Conservation (phyloP, 2,113 vertebrate species). For the Microcebus ravelobensis region DNA sequence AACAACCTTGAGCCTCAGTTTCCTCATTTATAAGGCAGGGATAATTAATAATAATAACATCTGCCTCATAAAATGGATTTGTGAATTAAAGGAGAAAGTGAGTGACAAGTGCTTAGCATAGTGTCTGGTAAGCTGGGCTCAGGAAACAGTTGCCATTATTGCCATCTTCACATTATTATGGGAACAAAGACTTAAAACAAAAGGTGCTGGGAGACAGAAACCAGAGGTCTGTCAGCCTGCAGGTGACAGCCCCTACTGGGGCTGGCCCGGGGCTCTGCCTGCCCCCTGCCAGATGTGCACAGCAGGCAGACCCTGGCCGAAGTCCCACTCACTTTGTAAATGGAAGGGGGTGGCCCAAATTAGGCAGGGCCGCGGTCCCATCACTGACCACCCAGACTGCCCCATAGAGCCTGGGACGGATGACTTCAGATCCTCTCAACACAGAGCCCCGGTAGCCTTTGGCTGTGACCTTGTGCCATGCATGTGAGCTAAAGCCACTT, state of each 20-base stretch:
- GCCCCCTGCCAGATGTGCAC: neutral
- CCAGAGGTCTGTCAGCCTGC: neutral
- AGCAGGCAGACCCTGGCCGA: neutral
- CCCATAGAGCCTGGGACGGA: neutral
- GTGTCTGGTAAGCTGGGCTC: neutral
- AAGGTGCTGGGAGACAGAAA: neutral
- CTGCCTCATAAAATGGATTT: neutral
- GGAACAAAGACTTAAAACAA: neutral
- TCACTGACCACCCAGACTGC: neutral
- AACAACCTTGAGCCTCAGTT: too few relatives aligned
- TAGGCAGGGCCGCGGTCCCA: fast-evolving
- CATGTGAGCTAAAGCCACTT: neutral
- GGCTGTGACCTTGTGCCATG: neutral
- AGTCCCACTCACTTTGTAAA: neutral
- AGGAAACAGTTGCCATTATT: neutral
- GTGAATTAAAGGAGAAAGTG: neutral
- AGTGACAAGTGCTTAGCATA: neutral
- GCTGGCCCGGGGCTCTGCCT: neutral
- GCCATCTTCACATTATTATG: neutral
- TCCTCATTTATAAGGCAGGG: neutral
- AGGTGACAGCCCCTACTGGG: fast-evolving
- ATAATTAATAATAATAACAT: too few relatives aligned
- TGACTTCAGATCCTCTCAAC: neutral
- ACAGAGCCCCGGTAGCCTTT: neutral
- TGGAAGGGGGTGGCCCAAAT: neutral